Evolutionary conservation across 2,113 vertebrate genomes (phyloP).

Genomic region (Gymnobelideus leadbeateri): DNA sequence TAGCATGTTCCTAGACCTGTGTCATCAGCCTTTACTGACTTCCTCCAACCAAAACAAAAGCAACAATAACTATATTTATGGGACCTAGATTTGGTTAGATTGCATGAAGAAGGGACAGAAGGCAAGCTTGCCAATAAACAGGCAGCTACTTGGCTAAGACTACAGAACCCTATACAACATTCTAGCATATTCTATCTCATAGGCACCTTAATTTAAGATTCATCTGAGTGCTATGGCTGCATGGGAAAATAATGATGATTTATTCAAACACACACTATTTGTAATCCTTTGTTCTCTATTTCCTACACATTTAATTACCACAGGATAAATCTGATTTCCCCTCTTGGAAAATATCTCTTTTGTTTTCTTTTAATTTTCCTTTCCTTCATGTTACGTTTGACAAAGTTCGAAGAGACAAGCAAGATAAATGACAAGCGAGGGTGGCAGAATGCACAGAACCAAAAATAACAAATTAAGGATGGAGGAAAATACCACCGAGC

Average conservation of each 20-base stretch:
- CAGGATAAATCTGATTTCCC: constrained; percentile 75
- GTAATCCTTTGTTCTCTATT: constrained; percentile 67
- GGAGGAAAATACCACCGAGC: constrained; percentile 4
- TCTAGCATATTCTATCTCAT: not conserved
- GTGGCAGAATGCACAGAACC: not conserved
- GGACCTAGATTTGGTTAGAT: not conserved
- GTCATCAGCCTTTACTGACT: not conserved
- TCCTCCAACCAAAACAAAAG: not conserved
- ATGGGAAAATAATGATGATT: constrained; percentile 64
- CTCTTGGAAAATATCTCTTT: constrained; percentile 65
- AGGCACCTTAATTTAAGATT: constrained; percentile 51
- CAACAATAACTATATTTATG: not conserved
- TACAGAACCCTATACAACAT: not conserved
- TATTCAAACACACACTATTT: constrained; percentile 60
- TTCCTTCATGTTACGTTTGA: constrained; percentile 57
- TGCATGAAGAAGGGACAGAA: not conserved
- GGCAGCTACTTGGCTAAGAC: not conserved
- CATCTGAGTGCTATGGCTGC: constrained; percentile 48
- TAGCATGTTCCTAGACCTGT: not conserved
- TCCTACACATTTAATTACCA: constrained; percentile 78
- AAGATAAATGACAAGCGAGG: constrained; percentile 19
- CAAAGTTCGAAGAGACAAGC: constrained; percentile 45
- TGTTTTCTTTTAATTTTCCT: constrained; percentile 75
- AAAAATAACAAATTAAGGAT: not conserved
- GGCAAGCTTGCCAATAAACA: not conserved